phyloP scores from a whole-genome alignment of 2,797 vertebrate genomes.

The Myotis planiceps region DNA sequence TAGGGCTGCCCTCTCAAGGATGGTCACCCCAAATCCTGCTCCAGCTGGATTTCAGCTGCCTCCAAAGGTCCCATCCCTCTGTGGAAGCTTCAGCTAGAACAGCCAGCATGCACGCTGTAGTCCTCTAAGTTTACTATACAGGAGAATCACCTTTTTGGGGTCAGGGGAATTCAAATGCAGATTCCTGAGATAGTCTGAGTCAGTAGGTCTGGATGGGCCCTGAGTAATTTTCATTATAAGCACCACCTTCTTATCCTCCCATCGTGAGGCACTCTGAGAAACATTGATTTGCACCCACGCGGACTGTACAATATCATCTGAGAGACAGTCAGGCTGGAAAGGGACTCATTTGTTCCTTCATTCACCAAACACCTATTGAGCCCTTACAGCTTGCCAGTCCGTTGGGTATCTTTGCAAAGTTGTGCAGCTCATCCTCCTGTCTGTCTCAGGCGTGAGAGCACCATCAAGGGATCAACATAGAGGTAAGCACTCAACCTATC shows the following conservation, averaged over 20 bases:
- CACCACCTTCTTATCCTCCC: not conserved
- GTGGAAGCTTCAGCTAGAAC: not conserved
- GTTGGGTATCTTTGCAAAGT: not conserved
- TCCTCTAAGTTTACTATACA: not conserved
- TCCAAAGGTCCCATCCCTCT: not conserved
- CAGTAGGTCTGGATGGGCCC: not conserved
- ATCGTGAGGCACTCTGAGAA: not conserved
- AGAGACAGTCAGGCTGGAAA: not conserved
- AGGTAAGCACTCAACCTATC: not conserved
- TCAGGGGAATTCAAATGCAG: not conserved
- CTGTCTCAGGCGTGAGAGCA: not conserved
- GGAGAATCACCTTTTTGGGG: not conserved
- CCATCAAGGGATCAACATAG: not conserved
- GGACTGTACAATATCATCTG: not conserved
- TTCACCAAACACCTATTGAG: not conserved
- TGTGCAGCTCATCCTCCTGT: not conserved
- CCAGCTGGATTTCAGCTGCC: not conserved
- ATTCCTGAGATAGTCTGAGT: not conserved
- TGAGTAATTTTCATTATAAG: not conserved
- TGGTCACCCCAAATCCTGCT: not conserved
- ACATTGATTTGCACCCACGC: not conserved
- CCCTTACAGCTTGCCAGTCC: not conserved
- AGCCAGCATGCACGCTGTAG: accelerated
- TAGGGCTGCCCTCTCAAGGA: accelerated
- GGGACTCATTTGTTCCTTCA: not conserved